Percentiles rank a stretch among this genome's conserved stretches.
phyloP scores from a whole-genome alignment of 1,140 invertebrate species.

The Schmidtea mediterranea region DNA sequence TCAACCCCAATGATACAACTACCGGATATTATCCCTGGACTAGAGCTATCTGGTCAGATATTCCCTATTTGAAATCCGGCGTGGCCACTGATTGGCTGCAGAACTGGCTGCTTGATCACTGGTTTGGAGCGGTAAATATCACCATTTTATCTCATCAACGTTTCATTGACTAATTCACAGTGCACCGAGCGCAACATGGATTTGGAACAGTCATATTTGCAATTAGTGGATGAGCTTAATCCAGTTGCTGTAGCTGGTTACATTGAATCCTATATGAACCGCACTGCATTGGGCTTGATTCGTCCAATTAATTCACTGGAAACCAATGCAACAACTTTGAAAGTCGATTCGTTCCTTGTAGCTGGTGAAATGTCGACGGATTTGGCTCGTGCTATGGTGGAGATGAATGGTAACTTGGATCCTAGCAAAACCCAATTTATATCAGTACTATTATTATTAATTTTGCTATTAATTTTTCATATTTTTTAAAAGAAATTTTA shows the following conservation, averaged over 20 bases:
- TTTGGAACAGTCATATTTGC: neutral
- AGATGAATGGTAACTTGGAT: conserved; percentile 4
- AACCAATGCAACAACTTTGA: neutral
- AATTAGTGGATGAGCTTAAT: neutral
- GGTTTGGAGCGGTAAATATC: conserved; percentile 55
- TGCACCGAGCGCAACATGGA: neutral
- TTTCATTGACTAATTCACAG: no score
- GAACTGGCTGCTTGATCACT: conserved; percentile 97
- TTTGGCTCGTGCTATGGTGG: neutral
- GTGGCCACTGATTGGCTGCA: conserved; percentile 73
- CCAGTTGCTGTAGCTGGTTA: conserved; percentile 2
- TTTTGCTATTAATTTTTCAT: no score
- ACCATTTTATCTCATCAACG: no score
- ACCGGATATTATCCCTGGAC: conserved; percentile 92
- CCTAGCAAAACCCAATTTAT: conserved; percentile 3
- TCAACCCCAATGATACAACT: conserved; percentile 70
- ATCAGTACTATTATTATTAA: no score
- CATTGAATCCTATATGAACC: neutral
- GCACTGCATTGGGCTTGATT: neutral
- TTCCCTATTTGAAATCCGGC: conserved; percentile 16
- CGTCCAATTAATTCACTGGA: neutral
- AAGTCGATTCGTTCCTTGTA: neutral
- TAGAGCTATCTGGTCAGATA: conserved; percentile 33
- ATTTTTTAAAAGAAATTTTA: neutral
- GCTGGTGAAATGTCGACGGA: neutral